Conservation (phyloP, 2,888 invertebrate species). For the Meiosimyza platycephala region DNA sequence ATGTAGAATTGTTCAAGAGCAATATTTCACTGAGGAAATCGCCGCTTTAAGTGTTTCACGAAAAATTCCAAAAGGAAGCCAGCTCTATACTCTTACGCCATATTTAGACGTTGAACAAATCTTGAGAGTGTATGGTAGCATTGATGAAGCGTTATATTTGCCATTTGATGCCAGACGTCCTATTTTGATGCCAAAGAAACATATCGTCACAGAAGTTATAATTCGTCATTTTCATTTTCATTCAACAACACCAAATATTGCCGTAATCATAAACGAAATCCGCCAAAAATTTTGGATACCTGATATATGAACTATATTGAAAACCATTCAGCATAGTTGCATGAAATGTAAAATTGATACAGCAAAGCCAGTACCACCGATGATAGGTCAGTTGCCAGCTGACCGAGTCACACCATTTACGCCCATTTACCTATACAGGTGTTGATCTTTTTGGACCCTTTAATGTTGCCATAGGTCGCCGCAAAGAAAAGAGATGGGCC, state of each 20-base stretch:
- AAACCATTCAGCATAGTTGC: too few species aligned
- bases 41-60: not conserved
- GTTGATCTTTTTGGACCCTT: slow-evolving; percentile 36
- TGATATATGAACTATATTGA: not conserved
- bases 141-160: slow-evolving; percentile 36
- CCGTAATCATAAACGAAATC: slow-evolving; percentile 29
- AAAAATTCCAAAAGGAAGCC: slow-evolving; percentile 15
- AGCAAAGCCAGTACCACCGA: slow-evolving; percentile 32
- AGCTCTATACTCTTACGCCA: slow-evolving; percentile 18
- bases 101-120: slow-evolving; percentile 29
- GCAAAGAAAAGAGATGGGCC: slow-evolving; percentile 38
- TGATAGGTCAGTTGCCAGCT: slow-evolving; percentile 39
- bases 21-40: slow-evolving; percentile 18
- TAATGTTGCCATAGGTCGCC: slow-evolving; percentile 35
- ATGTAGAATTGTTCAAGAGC: slow-evolving; percentile 24
- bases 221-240: slow-evolving; percentile 33
- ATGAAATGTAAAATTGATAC: too few species aligned
- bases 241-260: slow-evolving; percentile 34
- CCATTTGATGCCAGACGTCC: slow-evolving; percentile 34
- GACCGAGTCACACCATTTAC: slow-evolving; percentile 36
- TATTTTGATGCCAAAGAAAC: slow-evolving; percentile 37
- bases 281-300: slow-evolving; percentile 39
- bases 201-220: slow-evolving; percentile 33
- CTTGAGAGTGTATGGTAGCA: slow-evolving; percentile 30
- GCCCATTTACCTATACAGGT: slow-evolving; percentile 41